These are phyloP conservation scores for Rhynchopsitta pachyrhyncha DNA, from an alignment of 2,113 vertebrate genomes.

Conservation along the genomic window DNA sequence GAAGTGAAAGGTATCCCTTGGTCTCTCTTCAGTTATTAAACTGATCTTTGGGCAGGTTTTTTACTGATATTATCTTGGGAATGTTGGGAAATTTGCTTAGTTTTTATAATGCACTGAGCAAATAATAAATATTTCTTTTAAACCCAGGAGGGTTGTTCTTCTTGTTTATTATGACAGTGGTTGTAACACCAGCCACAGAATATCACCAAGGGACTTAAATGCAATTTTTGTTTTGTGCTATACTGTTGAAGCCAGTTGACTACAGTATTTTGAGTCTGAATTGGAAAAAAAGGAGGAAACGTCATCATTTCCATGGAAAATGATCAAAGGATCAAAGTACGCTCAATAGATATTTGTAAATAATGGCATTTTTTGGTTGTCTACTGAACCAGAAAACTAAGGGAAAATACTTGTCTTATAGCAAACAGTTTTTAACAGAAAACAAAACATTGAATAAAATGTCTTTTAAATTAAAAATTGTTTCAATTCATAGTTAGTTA, in stretches of 20 bases:
- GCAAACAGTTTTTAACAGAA: neutral
- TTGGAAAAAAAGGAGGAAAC: neutral
- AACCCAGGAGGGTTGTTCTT: neutral
- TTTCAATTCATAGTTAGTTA: neutral
- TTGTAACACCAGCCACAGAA: neutral
- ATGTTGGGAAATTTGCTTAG: neutral
- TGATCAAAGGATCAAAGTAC: neutral
- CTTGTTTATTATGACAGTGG: neutral
- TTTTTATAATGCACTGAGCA: neutral
- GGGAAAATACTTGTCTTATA: neutral
- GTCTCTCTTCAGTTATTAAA: neutral
- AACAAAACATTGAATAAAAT: neutral
- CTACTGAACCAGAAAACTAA: neutral
- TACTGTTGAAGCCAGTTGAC: neutral
- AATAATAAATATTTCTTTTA: neutral
- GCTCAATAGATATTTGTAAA: neutral
- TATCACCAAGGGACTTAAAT: neutral
- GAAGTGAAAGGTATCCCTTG: neutral
- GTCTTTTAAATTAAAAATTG: neutral
- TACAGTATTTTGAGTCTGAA: neutral
- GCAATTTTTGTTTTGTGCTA: neutral
- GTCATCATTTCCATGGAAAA: neutral
- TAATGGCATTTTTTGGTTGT: neutral
- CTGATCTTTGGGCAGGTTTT: neutral
- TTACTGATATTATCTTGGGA: neutral